Conservation (phyloP, 2,797 vertebrate species). For the Hydrophis major region DNA sequence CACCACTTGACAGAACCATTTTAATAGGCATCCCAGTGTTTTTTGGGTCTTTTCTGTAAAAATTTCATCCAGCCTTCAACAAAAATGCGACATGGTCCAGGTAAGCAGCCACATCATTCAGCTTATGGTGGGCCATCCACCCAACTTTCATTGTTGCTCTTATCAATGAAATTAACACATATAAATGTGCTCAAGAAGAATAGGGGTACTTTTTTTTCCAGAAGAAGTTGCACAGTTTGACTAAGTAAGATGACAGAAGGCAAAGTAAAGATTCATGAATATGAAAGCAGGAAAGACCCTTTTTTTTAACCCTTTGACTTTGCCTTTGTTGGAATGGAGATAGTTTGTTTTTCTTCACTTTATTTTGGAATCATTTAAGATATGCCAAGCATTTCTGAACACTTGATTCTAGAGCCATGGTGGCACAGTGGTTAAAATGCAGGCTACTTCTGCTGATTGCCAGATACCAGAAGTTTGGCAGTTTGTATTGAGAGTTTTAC, state of each 20-base stretch:
- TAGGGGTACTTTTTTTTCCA: too few relatives aligned
- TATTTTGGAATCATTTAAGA: background rate
- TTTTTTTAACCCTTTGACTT: background rate
- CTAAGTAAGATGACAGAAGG: background rate
- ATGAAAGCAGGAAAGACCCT: background rate
- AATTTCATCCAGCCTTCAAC: background rate
- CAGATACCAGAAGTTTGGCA: too few relatives aligned
- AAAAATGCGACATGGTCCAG: background rate
- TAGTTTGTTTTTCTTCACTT: background rate
- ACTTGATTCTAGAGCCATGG: background rate
- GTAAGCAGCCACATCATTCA: background rate
- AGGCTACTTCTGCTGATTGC: too few relatives aligned
- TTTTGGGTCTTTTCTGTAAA: background rate
- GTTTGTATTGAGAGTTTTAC: too few relatives aligned
- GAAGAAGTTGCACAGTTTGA: background rate
- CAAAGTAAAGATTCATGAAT: background rate
- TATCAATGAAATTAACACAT: background rate
- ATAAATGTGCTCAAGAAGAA: background rate
- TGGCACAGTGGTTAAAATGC: too few relatives aligned
- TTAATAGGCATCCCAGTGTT: background rate
- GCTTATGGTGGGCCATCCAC: background rate
- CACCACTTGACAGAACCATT: background rate
- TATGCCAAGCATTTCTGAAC: background rate
- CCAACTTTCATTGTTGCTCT: background rate
- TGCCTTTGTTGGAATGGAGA: background rate